A percentile compares a stretch with the other conserved stretches of the same genome.
Conservation (phyloP, 1,140 invertebrate genomes). For the Ptiloglossa arizonensis region DNA sequence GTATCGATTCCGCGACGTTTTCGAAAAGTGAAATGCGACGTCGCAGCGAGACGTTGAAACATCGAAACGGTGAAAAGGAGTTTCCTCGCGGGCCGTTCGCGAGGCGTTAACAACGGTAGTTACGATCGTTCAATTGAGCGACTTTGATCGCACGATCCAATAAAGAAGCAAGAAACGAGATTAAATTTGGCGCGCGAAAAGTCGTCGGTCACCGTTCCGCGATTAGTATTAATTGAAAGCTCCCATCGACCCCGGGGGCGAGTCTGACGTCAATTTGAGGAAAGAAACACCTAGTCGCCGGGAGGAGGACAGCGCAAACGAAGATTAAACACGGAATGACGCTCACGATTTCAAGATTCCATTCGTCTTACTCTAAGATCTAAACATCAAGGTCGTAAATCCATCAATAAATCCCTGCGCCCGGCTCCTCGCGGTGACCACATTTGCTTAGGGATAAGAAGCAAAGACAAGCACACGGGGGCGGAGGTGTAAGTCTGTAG, state of each 20-base stretch:
- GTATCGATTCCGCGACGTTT: too few relatives aligned
- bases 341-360: slow-evolving; percentile 63
- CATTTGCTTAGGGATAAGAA: slow-evolving; percentile 79
- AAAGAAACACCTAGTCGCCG: slow-evolving; percentile 29
- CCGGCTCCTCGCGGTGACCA: slow-evolving; percentile 67
- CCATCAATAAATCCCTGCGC: slow-evolving; percentile 78
- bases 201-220: slow-evolving; percentile 24
- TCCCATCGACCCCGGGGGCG: not conserved
- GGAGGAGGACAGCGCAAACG: not conserved
- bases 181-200: slow-evolving; percentile 35
- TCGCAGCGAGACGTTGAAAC: too few relatives aligned
- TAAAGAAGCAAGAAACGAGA: slow-evolving; percentile 10
- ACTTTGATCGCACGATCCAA: too few relatives aligned
- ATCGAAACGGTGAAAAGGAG: too few relatives aligned
- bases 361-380: slow-evolving; percentile 67
- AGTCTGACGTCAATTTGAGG: slow-evolving; percentile 2
- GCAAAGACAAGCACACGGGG: slow-evolving; percentile 75
- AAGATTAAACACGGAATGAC: slow-evolving; percentile 58
- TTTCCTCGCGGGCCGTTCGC: too few relatives aligned
- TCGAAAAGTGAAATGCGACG: too few relatives aligned
- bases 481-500: slow-evolving; percentile 74
- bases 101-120: slow-evolving; percentile 1
- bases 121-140: slow-evolving; percentile 24
- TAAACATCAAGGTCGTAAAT: slow-evolving; percentile 73
- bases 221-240: slow-evolving; percentile 47